Conservation (phyloP, 2,888 invertebrate genomes). For the Himalopsyche anomala region DNA sequence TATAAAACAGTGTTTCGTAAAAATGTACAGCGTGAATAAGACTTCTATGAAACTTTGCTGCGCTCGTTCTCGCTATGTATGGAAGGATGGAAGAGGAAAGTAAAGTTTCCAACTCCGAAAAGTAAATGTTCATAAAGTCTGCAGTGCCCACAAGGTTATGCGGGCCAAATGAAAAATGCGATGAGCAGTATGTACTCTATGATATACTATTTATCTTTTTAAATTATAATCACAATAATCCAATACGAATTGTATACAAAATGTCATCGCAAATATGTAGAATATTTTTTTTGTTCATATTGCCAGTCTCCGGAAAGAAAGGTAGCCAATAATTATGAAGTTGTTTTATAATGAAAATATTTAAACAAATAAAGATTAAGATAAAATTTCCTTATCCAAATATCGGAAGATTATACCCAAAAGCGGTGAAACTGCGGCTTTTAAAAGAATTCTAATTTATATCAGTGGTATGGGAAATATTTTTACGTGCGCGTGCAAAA, state of each 20-base stretch:
- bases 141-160: constrained; percentile 34
- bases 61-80: constrained; percentile 8
- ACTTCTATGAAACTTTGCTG: constrained; percentile 6
- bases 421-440: no score
- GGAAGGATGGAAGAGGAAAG: constrained; percentile 15
- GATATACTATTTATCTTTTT: not conserved
- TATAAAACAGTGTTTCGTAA: constrained; percentile 40
- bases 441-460: no score
- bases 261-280: not conserved
- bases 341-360: no score
- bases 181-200: not conserved
- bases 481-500: no score
- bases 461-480: no score
- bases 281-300: no score
- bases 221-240: no score
- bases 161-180: constrained; percentile 5
- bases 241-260: not conserved
- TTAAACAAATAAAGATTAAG: no score
- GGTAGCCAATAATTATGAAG: no score
- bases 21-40: constrained; percentile 21
- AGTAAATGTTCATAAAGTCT: constrained; percentile 43
- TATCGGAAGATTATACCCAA: no score
- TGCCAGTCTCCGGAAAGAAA: no score
- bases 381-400: no score
- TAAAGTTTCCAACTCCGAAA: constrained; percentile 20